Evolutionary conservation across 2,113 vertebrate genomes (phyloP).

Genomic region (Cynocephalus volans): DNA sequence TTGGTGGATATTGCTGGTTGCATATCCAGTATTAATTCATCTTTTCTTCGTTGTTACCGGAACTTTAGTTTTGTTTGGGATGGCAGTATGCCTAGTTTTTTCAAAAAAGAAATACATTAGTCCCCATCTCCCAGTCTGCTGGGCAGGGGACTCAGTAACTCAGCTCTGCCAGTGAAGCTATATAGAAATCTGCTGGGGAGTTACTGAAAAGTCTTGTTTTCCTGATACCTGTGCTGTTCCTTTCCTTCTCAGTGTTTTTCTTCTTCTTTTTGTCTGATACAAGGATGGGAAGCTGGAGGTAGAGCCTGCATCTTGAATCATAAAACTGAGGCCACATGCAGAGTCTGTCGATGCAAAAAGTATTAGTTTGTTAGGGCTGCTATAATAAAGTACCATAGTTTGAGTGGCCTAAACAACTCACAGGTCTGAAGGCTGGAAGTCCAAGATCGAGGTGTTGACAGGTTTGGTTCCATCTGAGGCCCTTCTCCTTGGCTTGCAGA

Average conservation of each 20-base stretch:
- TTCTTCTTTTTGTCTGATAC: not conserved
- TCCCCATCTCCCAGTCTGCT: not conserved
- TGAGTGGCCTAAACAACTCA: not conserved
- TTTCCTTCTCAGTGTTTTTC: not conserved
- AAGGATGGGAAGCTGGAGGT: not conserved
- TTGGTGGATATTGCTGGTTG: not conserved
- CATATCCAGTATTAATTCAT: not conserved
- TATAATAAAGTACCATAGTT: not conserved
- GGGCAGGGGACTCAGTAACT: not conserved
- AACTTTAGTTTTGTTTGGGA: slow-evolving; percentile 20
- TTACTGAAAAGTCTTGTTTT: not conserved
- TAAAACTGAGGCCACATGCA: not conserved
- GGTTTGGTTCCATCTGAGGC: not conserved
- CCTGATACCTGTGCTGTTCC: not conserved
- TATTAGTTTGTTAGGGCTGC: not conserved
- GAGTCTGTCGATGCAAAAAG: not conserved
- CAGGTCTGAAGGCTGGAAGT: not conserved
- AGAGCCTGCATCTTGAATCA: not conserved
- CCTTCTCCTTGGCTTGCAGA: not conserved
- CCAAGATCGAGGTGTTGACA: not conserved
- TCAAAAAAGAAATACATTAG: not conserved
- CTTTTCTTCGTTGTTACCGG: slow-evolving; percentile 45
- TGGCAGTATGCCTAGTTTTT: not conserved
- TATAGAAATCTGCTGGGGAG: not conserved
- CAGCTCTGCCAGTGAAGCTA: not conserved